phyloP scores from a whole-genome alignment of 1,140 invertebrate genomes.

The Achatina immaculata region DNA sequence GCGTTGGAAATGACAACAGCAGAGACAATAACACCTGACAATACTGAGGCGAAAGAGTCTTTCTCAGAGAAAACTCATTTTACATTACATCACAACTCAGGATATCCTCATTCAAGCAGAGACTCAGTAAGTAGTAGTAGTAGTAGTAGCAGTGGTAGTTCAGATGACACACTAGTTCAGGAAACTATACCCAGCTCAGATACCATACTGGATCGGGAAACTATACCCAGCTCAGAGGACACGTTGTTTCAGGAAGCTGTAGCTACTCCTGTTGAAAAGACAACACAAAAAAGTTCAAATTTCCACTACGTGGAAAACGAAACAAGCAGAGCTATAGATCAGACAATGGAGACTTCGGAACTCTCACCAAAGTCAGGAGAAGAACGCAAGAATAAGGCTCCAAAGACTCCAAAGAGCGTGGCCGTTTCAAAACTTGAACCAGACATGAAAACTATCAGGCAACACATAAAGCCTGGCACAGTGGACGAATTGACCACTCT shows the following conservation, averaged over 20 bases:
- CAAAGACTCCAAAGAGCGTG: background rate
- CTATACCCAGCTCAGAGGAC: no score
- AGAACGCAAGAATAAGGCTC: background rate
- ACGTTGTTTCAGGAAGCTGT: no score
- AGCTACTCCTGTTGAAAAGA: no score
- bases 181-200: no score
- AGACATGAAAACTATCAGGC: constrained; percentile 31
- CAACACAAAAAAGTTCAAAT: background rate
- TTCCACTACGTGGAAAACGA: background rate
- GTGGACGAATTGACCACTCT: constrained; percentile 29
- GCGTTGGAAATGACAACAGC: background rate
- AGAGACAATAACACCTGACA: background rate
- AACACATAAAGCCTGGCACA: constrained; percentile 30
- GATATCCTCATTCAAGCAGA: no score
- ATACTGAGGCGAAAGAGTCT: no score
- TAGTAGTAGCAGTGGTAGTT: no score
- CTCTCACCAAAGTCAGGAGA: background rate
- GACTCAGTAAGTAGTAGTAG: background rate
- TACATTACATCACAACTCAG: no score
- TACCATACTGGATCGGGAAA: no score
- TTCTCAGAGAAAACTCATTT: no score
- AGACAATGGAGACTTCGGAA: background rate
- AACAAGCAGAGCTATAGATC: no score
- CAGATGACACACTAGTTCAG: background rate
- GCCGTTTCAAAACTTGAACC: constrained; percentile 16